phyloP scores from a whole-genome alignment of 2,888 invertebrate genomes.

The Sinelater perroti region DNA sequence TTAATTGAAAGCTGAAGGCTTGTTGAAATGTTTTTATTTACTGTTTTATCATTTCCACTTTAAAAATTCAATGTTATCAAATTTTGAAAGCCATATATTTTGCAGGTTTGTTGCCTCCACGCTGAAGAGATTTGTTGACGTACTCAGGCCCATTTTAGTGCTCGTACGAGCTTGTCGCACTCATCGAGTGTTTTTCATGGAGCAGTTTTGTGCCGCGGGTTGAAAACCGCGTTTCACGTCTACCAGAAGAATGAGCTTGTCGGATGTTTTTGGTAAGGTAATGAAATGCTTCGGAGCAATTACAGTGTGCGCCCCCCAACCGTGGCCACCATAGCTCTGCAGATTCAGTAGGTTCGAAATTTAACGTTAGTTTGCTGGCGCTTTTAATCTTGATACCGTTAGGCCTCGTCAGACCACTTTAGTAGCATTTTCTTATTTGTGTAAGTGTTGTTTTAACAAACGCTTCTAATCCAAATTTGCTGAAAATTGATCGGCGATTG shows the following conservation, averaged over 20 bases:
- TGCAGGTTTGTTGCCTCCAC: slow-evolving; percentile 55
- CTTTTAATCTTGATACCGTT: slow-evolving; percentile 24
- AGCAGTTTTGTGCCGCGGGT: slow-evolving; percentile 50
- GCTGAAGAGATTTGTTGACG: slow-evolving; percentile 47
- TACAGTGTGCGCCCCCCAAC: neutral
- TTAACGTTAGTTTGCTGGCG: slow-evolving; percentile 19
- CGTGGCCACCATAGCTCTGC: slow-evolving; percentile 14
- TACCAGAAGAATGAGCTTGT: slow-evolving; percentile 21
- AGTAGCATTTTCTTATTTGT: neutral
- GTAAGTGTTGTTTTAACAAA: neutral
- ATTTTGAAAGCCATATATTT: too few species aligned
- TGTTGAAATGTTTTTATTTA: too few species aligned
- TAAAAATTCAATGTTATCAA: too few species aligned
- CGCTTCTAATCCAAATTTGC: slow-evolving; percentile 2
- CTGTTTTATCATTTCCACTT: too few species aligned
- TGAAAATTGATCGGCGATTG: too few species aligned
- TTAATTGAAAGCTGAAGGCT: too few species aligned
- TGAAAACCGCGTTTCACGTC: slow-evolving; percentile 50
- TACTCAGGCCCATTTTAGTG: slow-evolving; percentile 44
- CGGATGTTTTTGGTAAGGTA: slow-evolving; percentile 16
- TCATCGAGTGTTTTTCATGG: slow-evolving; percentile 44
- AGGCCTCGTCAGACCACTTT: slow-evolving; percentile 2
- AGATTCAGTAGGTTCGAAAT: slow-evolving; percentile 28
- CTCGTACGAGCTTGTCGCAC: slow-evolving; percentile 47
- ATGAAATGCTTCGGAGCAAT: slow-evolving; percentile 2